Conservation (phyloP, 2,797 vertebrate species). For the Acanthis flammea region DNA sequence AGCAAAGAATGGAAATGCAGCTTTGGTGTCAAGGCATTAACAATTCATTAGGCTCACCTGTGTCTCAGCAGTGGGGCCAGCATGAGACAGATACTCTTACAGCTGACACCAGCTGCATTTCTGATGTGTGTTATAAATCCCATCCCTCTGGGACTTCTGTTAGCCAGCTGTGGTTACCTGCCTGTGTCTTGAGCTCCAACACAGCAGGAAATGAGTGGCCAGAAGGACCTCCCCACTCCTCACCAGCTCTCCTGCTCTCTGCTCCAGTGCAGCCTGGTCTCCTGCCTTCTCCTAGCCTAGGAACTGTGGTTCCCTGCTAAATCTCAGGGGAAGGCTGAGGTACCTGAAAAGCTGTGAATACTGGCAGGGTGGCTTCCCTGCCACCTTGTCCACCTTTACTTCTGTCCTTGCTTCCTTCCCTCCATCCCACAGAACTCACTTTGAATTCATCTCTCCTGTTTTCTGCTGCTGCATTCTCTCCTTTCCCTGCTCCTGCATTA, state of each 20-base stretch:
- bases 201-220: not conserved
- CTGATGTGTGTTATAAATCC: not conserved
- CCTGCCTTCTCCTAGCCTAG: not conserved
- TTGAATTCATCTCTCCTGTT: not conserved
- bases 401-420: not conserved
- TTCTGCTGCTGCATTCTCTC: not conserved
- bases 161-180: not conserved
- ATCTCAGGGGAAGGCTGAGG: not conserved
- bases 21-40: constrained; percentile 3
- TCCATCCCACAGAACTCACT: rapidly evolving
- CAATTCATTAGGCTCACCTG: constrained; percentile 34
- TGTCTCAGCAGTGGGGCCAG: not conserved
- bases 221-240: not conserved
- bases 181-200: not conserved
- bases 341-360: not conserved
- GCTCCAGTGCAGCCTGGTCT: not conserved
- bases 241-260: not conserved
- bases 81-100: not conserved
- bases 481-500: not conserved
- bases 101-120: not conserved
- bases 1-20: not conserved
- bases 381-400: rapidly evolving
- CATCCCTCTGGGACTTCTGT: not conserved
- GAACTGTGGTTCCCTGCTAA: not conserved
- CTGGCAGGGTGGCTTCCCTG: not conserved